A percentile compares a stretch with the other conserved stretches of the same genome.
Conservation (phyloP, 2,888 invertebrate genomes). For the Sicus ferrugineus region DNA sequence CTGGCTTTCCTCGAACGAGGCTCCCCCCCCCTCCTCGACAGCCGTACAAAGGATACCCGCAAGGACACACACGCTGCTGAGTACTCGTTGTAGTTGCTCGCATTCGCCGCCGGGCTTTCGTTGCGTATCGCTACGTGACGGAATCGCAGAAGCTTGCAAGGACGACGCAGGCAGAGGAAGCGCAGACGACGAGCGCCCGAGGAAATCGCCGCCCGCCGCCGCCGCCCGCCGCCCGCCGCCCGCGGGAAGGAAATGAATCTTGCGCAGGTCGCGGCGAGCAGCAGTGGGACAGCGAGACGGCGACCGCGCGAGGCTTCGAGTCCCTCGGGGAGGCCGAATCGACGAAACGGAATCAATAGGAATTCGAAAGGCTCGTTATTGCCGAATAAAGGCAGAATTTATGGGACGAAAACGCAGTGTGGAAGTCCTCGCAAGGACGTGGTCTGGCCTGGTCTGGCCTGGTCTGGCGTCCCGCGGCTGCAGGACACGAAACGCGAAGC, state of each 20-base stretch:
- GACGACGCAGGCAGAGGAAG: conserved; percentile 19
- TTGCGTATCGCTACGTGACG: conserved; percentile 38
- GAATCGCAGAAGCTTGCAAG: conserved; percentile 1
- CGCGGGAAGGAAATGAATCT: conserved; percentile 57
- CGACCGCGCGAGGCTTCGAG: conserved; percentile 33
- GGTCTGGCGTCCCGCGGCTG: neutral
- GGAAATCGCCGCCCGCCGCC: conserved; percentile 45
- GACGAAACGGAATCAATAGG: conserved; percentile 30
- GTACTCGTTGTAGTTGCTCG: conserved; percentile 25
- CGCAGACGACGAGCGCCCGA: conserved; percentile 11
- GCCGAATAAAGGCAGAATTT: conserved; percentile 7
- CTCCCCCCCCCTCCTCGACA: neutral
- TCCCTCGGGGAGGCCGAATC: neutral
- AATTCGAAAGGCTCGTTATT: conserved; percentile 26
- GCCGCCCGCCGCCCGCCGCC: too few relatives aligned
- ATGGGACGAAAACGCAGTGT: conserved; percentile 6
- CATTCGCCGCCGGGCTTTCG: conserved; percentile 57
- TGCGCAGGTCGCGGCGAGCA: conserved; percentile 4
- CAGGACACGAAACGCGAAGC: conserved; percentile 10
- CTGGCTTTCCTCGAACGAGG: neutral
- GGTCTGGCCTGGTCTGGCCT: neutral
- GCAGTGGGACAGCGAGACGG: neutral
- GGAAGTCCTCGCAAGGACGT: neutral
- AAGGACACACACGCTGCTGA: neutral
- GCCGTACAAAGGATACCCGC: conserved; percentile 11